Conservation (phyloP, 2,113 vertebrate genomes). For the Lepisosteus oculatus region DNA sequence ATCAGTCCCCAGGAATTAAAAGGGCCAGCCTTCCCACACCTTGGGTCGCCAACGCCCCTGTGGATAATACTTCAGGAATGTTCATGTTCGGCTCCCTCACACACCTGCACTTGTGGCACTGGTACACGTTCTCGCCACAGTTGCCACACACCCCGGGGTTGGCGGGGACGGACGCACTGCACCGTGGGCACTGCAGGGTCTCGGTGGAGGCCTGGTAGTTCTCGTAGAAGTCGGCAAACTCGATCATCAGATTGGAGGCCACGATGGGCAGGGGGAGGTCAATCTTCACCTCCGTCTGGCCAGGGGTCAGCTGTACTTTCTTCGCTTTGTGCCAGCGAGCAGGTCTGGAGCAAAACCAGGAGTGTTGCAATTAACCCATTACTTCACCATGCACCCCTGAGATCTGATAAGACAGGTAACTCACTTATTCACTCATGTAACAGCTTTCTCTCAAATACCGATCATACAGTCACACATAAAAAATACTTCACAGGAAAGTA, state of each 20-base stretch:
- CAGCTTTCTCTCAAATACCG: too few relatives aligned
- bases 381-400: too few relatives aligned
- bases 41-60: too few relatives aligned
- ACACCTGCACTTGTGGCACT: slow-evolving; percentile 98
- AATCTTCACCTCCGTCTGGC: slow-evolving; percentile 96
- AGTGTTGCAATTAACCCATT: too few relatives aligned
- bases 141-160: slow-evolving; percentile 97
- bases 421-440: too few relatives aligned
- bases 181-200: slow-evolving; percentile 95
- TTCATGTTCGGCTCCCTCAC: not conserved
- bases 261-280: slow-evolving; percentile 93
- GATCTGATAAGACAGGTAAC: too few relatives aligned
- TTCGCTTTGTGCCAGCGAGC: slow-evolving; percentile 98
- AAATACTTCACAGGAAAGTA: too few relatives aligned
- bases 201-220: slow-evolving; percentile 97
- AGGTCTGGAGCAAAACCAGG: slow-evolving; percentile 59
- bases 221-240: slow-evolving; percentile 97
- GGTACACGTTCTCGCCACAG: slow-evolving; percentile 96
- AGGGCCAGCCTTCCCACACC: too few relatives aligned
- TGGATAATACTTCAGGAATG: too few relatives aligned
- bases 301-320: slow-evolving; percentile 92
- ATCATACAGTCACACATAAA: too few relatives aligned
- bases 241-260: slow-evolving; percentile 97
- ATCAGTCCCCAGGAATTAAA: too few relatives aligned
- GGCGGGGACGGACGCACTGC: slow-evolving; percentile 93